A percentile compares a stretch with the other conserved stretches of the same genome.
These are phyloP conservation scores for Tupiocoris notatus DNA, from an alignment of 2,888 invertebrate species.

Conservation along the genomic window DNA sequence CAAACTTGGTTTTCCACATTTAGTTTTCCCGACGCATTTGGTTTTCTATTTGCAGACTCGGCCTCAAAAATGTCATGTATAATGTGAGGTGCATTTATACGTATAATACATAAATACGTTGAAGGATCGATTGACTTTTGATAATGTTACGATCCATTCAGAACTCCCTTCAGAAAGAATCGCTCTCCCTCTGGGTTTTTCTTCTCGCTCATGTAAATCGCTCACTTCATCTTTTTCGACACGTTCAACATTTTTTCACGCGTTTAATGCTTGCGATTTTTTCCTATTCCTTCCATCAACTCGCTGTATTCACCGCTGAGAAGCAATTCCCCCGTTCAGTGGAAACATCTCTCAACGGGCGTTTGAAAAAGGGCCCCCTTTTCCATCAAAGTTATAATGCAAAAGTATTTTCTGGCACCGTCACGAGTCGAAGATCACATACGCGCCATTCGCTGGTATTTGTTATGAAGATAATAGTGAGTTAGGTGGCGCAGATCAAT, in stretches of 20 bases:
- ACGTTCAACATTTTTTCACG: not conserved
- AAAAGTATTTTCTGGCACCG: not conserved
- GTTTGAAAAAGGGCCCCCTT: not conserved
- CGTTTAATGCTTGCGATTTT: not conserved
- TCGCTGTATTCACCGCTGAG: not conserved
- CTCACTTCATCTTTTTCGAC: not conserved
- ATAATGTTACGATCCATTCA: too few species aligned
- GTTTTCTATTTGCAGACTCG: too few species aligned
- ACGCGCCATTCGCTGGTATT: not conserved
- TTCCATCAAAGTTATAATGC: not conserved
- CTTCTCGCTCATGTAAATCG: not conserved
- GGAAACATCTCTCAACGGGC: not conserved
- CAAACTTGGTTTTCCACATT: too few species aligned
- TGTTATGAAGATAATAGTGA: too few species aligned
- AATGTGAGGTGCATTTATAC: too few species aligned
- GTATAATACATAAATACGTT: too few species aligned
- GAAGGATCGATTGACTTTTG: too few species aligned
- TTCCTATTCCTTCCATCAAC: not conserved
- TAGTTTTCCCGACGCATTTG: too few species aligned
- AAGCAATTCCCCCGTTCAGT: not conserved
- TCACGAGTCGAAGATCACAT: not conserved
- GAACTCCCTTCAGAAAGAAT: too few species aligned
- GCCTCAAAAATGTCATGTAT: too few species aligned
- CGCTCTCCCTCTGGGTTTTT: not conserved
- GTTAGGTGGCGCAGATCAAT: not conserved